Evolutionary conservation across 2,888 invertebrate species (phyloP).

Genomic region (Trilocha varians): DNA sequence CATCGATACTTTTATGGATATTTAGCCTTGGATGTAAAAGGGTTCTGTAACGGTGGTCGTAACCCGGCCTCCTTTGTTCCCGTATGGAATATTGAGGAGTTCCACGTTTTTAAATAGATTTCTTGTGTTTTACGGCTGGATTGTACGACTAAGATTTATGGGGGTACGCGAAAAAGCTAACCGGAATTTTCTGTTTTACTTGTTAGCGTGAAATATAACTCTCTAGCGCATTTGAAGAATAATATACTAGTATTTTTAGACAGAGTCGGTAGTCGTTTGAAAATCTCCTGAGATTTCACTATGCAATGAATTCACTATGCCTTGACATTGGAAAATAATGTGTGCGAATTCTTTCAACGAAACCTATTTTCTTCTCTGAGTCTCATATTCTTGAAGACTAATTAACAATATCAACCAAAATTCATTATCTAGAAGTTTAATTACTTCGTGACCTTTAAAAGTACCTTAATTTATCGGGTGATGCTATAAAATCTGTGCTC

Average conservation of each 20-base stretch:
- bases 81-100: constrained; percentile 32
- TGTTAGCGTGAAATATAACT: background rate
- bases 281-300: no score
- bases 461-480: no score
- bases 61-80: constrained; percentile 36
- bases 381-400: no score
- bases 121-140: constrained; percentile 19
- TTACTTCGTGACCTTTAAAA: no score
- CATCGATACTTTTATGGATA: constrained; percentile 60
- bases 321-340: no score
- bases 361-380: no score
- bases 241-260: background rate
- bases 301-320: no score
- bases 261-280: no score
- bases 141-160: constrained; percentile 9
- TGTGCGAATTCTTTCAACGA: no score
- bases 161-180: background rate
- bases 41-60: constrained; percentile 41
- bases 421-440: no score
- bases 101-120: constrained; percentile 30
- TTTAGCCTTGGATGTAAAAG: constrained; percentile 56
- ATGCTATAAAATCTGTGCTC: no score
- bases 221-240: background rate
- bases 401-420: no score
- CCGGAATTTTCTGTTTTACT: constrained; percentile 4